Evolutionary conservation across 2,888 invertebrate species (phyloP), one percentile per base, ranked within the genome.

Genomic region (Chloroclystis v-ata): DNA sequence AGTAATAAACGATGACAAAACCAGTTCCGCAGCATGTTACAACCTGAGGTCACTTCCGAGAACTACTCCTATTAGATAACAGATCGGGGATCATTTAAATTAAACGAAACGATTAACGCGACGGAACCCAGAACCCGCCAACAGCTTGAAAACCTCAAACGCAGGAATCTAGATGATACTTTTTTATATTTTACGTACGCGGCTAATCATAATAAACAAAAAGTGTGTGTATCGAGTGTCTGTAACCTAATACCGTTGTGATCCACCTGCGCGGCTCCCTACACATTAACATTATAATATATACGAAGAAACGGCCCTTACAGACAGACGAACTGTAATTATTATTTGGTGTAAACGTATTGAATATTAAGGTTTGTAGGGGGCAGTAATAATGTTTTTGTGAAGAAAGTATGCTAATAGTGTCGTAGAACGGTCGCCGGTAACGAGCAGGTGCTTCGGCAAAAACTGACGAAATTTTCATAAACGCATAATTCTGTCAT

Each of bases 261-360:
- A 47, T 65, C 61, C 86, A 82, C 83, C 82, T 83, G 83, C 82
- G 68, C 65, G 10, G 54, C 65, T 40, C 69, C 67, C 74, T 65
- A 66, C 35, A 59, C 72, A 75, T 82, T 77, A 75, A 78, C 69
- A 79, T 78, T 80, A 71, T 78, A 84, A 83, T 81, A 69, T 80
- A 81, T 82, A 73, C 82, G 65, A 69, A 66, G 72, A 75, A 76
- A 66, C 62, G 74, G 67, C 70, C 75, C 78, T 69, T 76, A 78
- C 75, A 76, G 73, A 69, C 73, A 71, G 78, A 78, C 69, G 75
- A 72, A 76, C 72, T 57, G 75, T 83, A 83, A 82, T 86, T 82
- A 85, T 81, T 78, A 81, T 85, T 85, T 80, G 78, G 84, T 84
- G 81, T 79, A 82, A 84, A 82, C 70, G 82, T 82, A 86, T 83